Evolutionary conservation across 1,140 invertebrate genomes (phyloP).

Genomic region (Plutomurus gul): DNA sequence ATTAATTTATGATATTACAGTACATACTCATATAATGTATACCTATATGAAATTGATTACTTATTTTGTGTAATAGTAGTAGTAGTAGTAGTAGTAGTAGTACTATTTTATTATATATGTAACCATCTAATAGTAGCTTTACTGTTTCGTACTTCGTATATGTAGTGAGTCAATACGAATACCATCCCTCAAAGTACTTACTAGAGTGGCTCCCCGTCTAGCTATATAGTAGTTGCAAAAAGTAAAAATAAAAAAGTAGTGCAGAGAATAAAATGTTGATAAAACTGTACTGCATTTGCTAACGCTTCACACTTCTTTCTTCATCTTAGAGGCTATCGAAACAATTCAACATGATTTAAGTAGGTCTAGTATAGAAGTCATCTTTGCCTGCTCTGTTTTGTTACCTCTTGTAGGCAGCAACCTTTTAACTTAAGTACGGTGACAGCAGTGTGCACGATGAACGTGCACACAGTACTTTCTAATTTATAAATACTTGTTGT

Average conservation of each 20-base stretch:
- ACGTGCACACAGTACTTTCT: neutral
- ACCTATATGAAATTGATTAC: too few species aligned
- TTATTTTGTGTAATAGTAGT: too few species aligned
- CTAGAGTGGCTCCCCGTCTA: neutral
- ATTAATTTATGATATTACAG: neutral
- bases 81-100: too few species aligned
- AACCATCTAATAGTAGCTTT: neutral
- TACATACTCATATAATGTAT: too few species aligned
- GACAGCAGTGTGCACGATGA: neutral
- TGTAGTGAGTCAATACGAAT: slow-evolving; percentile 13
- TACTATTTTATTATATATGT: neutral
- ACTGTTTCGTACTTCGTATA: neutral
- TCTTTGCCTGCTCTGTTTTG: neutral
- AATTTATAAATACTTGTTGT: slow-evolving; percentile 4
- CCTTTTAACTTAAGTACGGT: neutral
- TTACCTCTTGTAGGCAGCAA: too few species aligned
- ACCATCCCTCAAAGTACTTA: neutral
- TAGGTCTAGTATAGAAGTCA: neutral
- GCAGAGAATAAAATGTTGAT: slow-evolving; percentile 14
- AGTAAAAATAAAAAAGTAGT: slow-evolving; percentile 30
- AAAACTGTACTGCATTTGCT: slow-evolving; percentile 9
- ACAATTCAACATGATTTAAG: neutral
- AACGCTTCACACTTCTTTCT: neutral
- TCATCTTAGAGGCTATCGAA: neutral
- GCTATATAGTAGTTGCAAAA: slow-evolving; percentile 3